Evolutionary conservation across 92 coral and sea anemone species (phyloP), one percentile per base, ranked within the genome.

Genomic region (Metridium senile): DNA sequence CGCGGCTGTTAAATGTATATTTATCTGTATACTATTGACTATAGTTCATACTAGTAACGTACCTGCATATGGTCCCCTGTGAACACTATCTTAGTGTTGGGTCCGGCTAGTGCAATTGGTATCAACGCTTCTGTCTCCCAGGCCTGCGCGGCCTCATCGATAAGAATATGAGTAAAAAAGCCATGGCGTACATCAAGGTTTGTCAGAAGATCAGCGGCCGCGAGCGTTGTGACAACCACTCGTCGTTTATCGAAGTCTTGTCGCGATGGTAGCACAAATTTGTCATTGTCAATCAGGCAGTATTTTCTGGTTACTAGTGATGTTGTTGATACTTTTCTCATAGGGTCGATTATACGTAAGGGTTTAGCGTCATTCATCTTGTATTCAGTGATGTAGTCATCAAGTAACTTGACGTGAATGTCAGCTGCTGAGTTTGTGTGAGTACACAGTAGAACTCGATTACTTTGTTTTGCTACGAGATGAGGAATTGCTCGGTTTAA

Each of bases 21-120:
- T n/a, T n/a, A n/a, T n/a, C n/a, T n/a, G n/a, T n/a, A n/a, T n/a
- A n/a, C n/a, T n/a, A n/a, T 13, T 39, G 49, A 4, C 49, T 39
- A 13, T 66, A 43, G 17, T 31, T 66, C 21, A 16, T 9, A 7
- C 2, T 43, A 33, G 47, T 6, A 27, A 33, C 8, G 22, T 80
- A 94, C 99, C 97, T 95, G 99, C 96, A 84, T 82, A 58, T 95
- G 93, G 73, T 95, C 99, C 49, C 99, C 99, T 17, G 99, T 90
- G 62, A 95, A 83, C 47, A 95, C 86, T 10, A 95, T 82, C 68
- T 89, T 92, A 49, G 99, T 95, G 74, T 84, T 78, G 19, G 84
- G 85, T 2, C 92, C 96, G n/a, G 97, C 99, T 32, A 89, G 77
- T 35, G 80, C 72, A 39, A 95, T 69, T 19, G 99, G 99, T 1